These are phyloP conservation scores for Amphipyra berbera DNA, from an alignment of 2,888 invertebrate genomes.

Conservation along the genomic window DNA sequence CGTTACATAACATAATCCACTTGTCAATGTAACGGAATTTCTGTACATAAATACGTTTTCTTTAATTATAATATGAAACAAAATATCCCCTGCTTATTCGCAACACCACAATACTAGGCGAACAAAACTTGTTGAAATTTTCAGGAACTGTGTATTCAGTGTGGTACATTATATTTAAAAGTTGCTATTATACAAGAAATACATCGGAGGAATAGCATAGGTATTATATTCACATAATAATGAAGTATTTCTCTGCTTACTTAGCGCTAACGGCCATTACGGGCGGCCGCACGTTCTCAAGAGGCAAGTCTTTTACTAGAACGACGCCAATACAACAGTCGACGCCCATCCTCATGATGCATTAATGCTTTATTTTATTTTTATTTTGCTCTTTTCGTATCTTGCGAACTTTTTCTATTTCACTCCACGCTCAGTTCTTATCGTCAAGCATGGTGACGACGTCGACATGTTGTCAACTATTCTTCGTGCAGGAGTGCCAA, in stretches of 20 bases:
- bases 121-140: conserved; percentile 15
- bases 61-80: conserved; percentile 45
- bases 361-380: conserved; percentile 89
- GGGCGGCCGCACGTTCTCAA: conserved; percentile 89
- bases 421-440: conserved; percentile 70
- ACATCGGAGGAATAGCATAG: conserved; percentile 46
- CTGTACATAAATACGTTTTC: conserved; percentile 65
- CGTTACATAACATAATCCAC: conserved; percentile 74
- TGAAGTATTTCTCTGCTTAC: conserved; percentile 83
- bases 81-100: conserved; percentile 62
- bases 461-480: conserved; percentile 71
- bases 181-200: conserved; percentile 40
- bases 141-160: conserved; percentile 24
- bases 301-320: conserved; percentile 90
- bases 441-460: conserved; percentile 73
- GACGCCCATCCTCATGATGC: conserved; percentile 88
- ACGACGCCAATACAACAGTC: conserved; percentile 83
- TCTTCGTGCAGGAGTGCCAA: conserved; percentile 57
- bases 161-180: conserved; percentile 16
- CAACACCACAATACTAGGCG: conserved; percentile 42
- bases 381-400: conserved; percentile 83
- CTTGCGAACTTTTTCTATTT: conserved; percentile 76
- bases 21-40: conserved; percentile 58
- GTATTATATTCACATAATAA: conserved; percentile 66
- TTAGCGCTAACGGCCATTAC: conserved; percentile 89